These are phyloP conservation scores for Calypte anna DNA, from an alignment of 2,113 vertebrate genomes.

Conservation along the genomic window DNA sequence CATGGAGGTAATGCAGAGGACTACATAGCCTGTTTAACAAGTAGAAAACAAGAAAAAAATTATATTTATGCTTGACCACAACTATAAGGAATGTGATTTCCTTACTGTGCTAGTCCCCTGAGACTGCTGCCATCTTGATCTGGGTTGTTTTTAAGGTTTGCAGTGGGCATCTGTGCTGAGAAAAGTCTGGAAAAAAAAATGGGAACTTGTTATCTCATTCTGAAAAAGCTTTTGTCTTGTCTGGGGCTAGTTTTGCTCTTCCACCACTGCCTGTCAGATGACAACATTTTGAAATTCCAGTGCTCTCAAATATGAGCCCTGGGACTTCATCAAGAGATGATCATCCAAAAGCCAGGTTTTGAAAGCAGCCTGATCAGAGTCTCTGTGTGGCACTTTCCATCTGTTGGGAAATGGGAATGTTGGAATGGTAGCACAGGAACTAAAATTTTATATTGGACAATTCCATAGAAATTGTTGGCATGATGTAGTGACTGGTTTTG, in stretches of 20 bases:
- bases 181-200: neutral
- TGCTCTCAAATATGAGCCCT: neutral
- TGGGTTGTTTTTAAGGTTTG: neutral
- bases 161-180: neutral
- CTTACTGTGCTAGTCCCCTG: accelerated
- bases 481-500: neutral
- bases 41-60: neutral
- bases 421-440: neutral
- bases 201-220: neutral
- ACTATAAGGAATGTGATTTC: neutral
- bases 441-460: neutral
- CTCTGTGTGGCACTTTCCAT: neutral
- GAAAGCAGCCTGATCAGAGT: accelerated
- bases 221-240: neutral
- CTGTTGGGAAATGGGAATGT: neutral
- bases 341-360: neutral
- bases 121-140: neutral
- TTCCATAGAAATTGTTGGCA: neutral
- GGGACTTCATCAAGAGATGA: neutral
- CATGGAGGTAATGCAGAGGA: accelerated
- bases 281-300: neutral
- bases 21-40: neutral
- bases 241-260: neutral
- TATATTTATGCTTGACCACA: accelerated
- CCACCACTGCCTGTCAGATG: neutral